These are phyloP conservation scores for Dendrocincla fuliginosa DNA, from an alignment of 2,797 vertebrate species.

Conservation along the genomic window DNA sequence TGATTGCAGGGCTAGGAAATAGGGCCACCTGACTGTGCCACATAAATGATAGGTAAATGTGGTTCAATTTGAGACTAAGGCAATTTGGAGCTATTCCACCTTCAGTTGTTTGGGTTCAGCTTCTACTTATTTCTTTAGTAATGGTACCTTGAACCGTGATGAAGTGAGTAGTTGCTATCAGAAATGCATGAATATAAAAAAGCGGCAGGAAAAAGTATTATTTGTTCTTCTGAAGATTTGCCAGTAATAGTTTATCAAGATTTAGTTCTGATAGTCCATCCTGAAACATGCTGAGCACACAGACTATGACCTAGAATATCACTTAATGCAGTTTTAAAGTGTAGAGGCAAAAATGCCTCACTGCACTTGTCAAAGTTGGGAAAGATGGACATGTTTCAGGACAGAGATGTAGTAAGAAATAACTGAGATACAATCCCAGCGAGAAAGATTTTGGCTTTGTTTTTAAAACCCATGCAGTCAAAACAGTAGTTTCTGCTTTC, in stretches of 20 bases:
- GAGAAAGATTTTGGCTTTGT: neutral
- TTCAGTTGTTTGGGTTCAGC: neutral
- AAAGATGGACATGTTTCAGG: neutral
- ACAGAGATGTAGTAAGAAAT: neutral
- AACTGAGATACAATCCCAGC: neutral
- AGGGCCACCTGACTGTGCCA: neutral
- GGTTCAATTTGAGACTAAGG: neutral
- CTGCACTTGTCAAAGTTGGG: neutral
- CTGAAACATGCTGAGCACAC: neutral
- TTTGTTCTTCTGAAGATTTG: neutral
- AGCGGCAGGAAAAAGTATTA: neutral
- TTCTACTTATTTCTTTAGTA: neutral
- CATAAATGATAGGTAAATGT: neutral
- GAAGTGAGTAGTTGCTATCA: neutral
- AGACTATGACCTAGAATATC: neutral
- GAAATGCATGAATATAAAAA: neutral
- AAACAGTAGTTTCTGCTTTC: neutral
- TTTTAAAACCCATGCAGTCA: neutral
- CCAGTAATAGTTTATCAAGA: neutral
- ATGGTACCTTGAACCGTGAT: neutral
- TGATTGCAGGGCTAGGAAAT: neutral
- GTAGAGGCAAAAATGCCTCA: neutral
- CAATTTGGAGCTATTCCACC: conserved; percentile 9
- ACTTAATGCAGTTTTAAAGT: neutral
- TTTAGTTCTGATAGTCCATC: neutral